A percentile compares a stretch with the other conserved stretches of the same genome.
These are phyloP conservation scores for Danaus plexippus DNA, from an alignment of 1,140 invertebrate genomes.

Conservation along the genomic window DNA sequence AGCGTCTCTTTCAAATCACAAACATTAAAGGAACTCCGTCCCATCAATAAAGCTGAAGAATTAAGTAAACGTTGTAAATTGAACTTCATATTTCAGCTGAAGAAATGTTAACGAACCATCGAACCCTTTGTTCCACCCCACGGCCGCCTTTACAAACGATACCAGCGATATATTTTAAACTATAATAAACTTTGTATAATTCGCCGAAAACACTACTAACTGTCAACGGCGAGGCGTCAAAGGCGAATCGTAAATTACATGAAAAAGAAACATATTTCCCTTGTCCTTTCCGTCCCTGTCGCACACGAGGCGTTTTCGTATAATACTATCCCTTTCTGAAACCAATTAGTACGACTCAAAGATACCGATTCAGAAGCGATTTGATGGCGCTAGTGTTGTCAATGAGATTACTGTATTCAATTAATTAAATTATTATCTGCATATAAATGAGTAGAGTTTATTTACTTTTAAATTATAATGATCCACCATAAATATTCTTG, in stretches of 20 bases:
- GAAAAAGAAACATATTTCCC: slow-evolving; percentile 57
- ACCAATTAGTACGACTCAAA: slow-evolving; percentile 53
- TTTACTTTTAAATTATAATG: too few relatives aligned
- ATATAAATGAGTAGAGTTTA: too few relatives aligned
- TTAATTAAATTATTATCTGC: too few relatives aligned
- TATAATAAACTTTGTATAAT: slow-evolving; percentile 43
- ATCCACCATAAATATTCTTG: too few relatives aligned
- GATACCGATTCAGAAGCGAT: slow-evolving; percentile 42
- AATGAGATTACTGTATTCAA: not conserved
- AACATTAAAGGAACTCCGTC: not conserved
- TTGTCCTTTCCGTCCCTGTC: slow-evolving; percentile 27
- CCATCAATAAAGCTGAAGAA: slow-evolving; percentile 5
- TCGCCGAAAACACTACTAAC: slow-evolving; percentile 58
- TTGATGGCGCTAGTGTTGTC: slow-evolving; percentile 28
- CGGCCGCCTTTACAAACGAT: slow-evolving; percentile 24
- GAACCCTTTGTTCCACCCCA: slow-evolving; percentile 40
- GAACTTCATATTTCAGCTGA: slow-evolving; percentile 9
- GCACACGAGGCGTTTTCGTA: slow-evolving; percentile 1
- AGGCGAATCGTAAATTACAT: slow-evolving; percentile 50
- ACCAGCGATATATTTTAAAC: slow-evolving; percentile 38
- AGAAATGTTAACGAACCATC: slow-evolving; percentile 50
- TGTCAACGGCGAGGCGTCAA: slow-evolving; percentile 55
- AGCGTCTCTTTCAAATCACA: too few relatives aligned
- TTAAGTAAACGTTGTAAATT: slow-evolving; percentile 10
- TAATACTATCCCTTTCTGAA: slow-evolving; percentile 31